These are phyloP conservation scores for Hippocampus comes DNA, from an alignment of 2,113 vertebrate species.

Conservation along the genomic window DNA sequence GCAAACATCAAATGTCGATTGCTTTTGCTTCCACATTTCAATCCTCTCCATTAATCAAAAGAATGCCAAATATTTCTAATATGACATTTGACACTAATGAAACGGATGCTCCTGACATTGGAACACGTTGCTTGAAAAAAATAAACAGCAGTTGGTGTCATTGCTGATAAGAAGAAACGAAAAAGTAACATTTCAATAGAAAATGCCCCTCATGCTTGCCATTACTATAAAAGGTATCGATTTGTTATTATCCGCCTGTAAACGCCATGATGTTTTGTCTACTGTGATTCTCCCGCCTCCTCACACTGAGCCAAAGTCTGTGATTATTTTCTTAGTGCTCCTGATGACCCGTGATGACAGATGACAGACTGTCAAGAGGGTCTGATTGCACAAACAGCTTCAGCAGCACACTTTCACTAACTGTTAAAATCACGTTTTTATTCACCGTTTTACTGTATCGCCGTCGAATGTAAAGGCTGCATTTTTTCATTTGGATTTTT, in stretches of 20 bases:
- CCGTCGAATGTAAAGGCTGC: background rate
- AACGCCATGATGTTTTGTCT: constrained; percentile 29
- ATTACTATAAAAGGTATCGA: constrained; percentile 3
- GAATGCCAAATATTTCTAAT: background rate
- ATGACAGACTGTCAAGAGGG: constrained; percentile 66
- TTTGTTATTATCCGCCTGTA: constrained; percentile 4
- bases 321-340: constrained; percentile 53
- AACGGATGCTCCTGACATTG: background rate
- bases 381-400: constrained; percentile 59
- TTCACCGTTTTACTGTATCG: constrained; percentile 10
- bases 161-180: background rate
- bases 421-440: constrained; percentile 21
- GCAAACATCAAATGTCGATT: background rate
- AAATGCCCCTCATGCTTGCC: background rate
- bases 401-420: constrained; percentile 55
- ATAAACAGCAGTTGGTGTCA: background rate
- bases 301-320: constrained; percentile 33
- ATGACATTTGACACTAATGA: background rate
- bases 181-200: no score
- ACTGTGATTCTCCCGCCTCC: constrained; percentile 10
- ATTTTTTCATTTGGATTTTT: background rate
- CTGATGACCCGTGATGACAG: constrained; percentile 61
- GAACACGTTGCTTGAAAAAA: background rate
- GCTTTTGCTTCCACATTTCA: background rate
- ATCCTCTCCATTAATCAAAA: background rate